A percentile compares a stretch with the other conserved stretches of the same genome.
These are phyloP conservation scores for Lasioglossum marginatum DNA, from an alignment of 2,888 invertebrate species.

Conservation along the genomic window DNA sequence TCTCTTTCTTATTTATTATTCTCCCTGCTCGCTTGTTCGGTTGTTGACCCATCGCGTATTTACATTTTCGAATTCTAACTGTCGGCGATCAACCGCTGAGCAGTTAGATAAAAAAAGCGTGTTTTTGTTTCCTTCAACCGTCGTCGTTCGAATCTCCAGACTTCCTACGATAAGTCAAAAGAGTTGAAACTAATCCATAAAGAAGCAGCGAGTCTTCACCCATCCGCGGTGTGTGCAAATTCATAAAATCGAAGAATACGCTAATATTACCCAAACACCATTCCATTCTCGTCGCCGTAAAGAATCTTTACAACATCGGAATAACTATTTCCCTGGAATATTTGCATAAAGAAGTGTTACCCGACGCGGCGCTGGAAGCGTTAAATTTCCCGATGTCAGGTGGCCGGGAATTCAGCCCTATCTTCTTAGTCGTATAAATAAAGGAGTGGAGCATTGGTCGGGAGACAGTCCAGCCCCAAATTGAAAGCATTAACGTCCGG, in stretches of 20 bases:
- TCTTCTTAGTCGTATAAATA: neutral
- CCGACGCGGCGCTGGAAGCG: neutral
- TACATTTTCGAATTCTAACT: no score
- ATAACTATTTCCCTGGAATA: neutral
- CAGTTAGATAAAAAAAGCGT: no score
- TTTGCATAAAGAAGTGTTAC: neutral
- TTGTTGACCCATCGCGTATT: no score
- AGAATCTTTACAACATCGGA: neutral
- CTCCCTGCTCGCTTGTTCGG: no score
- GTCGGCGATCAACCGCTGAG: no score
- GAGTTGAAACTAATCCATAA: neutral
- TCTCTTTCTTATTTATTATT: no score
- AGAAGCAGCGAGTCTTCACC: neutral
- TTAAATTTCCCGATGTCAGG: neutral
- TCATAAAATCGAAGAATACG: neutral
- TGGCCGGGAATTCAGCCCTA: neutral
- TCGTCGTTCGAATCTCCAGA: no score
- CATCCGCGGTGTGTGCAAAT: neutral
- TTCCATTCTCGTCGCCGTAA: neutral
- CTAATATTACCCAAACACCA: neutral
- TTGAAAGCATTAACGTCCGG: conserved; percentile 11
- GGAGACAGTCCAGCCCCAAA: neutral
- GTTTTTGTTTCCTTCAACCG: no score
- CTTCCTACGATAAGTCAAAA: no score
- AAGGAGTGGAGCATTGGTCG: neutral